Evolutionary conservation across 2,888 invertebrate species (phyloP).

Genomic region (Drosophila longiperda): DNA sequence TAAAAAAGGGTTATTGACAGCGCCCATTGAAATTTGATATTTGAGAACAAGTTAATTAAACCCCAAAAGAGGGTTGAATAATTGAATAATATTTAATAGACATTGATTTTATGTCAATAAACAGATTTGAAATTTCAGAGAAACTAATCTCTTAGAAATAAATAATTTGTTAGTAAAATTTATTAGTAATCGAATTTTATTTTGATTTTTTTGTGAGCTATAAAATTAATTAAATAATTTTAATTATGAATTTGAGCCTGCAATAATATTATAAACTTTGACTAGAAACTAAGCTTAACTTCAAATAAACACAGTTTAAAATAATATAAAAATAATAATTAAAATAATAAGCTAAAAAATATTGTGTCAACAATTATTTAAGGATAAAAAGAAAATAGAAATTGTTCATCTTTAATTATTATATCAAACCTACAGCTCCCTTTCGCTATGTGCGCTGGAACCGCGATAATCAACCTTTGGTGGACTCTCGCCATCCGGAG

Average conservation of each 20-base stretch:
- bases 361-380: too few species aligned
- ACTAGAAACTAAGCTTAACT: not conserved
- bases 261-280: too few species aligned
- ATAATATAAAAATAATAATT: too few species aligned
- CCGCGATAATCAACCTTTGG: constrained; percentile 88
- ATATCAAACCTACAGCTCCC: constrained; percentile 84
- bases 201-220: not conserved
- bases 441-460: constrained; percentile 90
- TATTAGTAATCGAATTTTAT: not conserved
- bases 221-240: not conserved
- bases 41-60: not conserved
- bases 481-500: constrained; percentile 87
- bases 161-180: not conserved
- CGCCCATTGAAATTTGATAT: constrained; percentile 7
- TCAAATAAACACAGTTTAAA: too few species aligned
- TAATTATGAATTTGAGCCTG: not conserved
- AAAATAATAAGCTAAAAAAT: too few species aligned
- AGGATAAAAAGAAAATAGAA: too few species aligned
- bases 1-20: constrained; percentile 57
- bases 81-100: not conserved
- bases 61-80: not conserved
- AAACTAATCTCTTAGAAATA: not conserved
- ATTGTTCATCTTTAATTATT: too few species aligned
- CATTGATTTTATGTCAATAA: not conserved
- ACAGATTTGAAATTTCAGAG: not conserved